Conservation (phyloP, 2,888 invertebrate species). For the Stegana nigrithorax region DNA sequence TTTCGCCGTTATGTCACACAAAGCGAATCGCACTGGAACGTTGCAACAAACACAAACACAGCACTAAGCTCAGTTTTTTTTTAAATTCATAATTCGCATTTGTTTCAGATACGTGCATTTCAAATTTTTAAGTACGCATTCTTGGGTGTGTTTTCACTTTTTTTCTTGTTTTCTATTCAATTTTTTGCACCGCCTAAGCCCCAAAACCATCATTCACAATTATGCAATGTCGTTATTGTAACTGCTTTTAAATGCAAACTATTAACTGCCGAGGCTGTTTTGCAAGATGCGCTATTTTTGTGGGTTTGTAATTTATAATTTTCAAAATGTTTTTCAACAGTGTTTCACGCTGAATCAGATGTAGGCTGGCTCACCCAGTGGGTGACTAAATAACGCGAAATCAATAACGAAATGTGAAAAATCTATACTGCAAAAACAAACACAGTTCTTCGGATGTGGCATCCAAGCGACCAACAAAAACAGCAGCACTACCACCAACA, state of each 20-base stretch:
- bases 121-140: background rate
- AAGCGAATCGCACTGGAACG: no score
- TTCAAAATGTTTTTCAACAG: no score
- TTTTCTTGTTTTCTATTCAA: background rate
- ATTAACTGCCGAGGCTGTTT: background rate
- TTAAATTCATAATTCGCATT: background rate
- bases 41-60: background rate
- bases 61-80: constrained; percentile 13
- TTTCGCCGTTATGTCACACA: constrained; percentile 10
- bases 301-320: constrained; percentile 23
- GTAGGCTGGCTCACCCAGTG: no score
- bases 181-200: background rate
- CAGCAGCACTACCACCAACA: background rate
- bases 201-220: background rate
- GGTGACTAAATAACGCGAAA: background rate
- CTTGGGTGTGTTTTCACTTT: background rate
- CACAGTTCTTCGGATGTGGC: background rate
- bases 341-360: no score
- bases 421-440: constrained; percentile 8
- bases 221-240: constrained; percentile 1
- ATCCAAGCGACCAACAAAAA: background rate
- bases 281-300: background rate
- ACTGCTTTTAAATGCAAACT: background rate
- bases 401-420: constrained; percentile 17
- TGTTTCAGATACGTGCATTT: background rate